Evolutionary conservation across 2,888 invertebrate species (phyloP), one percentile per base, ranked within the genome.

Genomic region (Eristalis pertinax): DNA sequence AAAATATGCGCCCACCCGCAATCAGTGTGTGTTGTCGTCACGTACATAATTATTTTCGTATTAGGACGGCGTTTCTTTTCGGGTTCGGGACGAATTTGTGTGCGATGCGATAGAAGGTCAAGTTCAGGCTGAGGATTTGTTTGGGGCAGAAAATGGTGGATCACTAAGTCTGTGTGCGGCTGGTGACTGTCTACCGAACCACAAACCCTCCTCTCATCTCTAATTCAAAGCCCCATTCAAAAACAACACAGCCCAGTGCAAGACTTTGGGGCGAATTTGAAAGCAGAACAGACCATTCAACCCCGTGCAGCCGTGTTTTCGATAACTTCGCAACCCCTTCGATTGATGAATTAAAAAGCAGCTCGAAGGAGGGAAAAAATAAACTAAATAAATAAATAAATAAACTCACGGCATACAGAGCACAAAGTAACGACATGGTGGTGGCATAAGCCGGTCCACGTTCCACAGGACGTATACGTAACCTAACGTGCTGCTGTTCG

Each of bases 281-380:
- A 5, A n/a, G n/a, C 43, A 32, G 15, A 43, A 15, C 15, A 4
- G 13, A 4, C 41, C 13, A 2, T 2, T 5, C 7, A 24, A 19
- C 19, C 22, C 58, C 2, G 24, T 8, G 5, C n/a, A n/a, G n/a
- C n/a, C n/a, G n/a, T n/a, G n/a, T n/a, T n/a, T 84, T 69, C 65
- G 75, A 75, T 84, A 75, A 35, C 38, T 64, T 24, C 7, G 38
- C 64, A 43, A 32, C 32, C 32, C 29, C 29, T 70, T 26, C 77
- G 70, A 84, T 79, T 80, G 80, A 80, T 84, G 75, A 84, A 84
- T 80, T 80, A 82, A 86, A 82, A 86, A 86, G 76, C 81, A 86
- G 50, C 63, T 64, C 26, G 29, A 69, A 65, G 29, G 43, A 60
- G 58, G 15, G 38, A 58, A 43, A 58, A 26, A 38, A 24, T 15